phyloP scores from a whole-genome alignment of 2,888 invertebrate species.

The Diloba caeruleocephala region DNA sequence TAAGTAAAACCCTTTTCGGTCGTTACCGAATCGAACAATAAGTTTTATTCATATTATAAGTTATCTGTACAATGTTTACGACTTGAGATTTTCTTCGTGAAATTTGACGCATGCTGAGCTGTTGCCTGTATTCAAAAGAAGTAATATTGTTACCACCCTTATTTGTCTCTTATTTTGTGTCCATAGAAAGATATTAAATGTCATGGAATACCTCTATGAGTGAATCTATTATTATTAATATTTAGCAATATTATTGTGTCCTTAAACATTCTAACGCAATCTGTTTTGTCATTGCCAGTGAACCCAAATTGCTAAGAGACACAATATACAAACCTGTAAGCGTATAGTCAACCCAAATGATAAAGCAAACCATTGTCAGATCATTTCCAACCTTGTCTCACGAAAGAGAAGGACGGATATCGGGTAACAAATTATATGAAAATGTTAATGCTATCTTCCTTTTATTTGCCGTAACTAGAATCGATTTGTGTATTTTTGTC shows the following conservation, averaged over 20 bases:
- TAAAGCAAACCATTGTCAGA: background rate
- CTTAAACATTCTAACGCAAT: background rate
- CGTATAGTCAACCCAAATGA: background rate
- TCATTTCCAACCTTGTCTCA: background rate
- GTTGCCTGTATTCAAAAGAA: too few species aligned
- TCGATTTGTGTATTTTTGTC: slow-evolving; percentile 3
- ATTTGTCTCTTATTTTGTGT: too few species aligned
- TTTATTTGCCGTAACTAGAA: slow-evolving; percentile 1
- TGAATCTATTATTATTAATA: background rate
- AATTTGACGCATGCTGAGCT: too few species aligned
- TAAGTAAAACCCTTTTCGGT: too few species aligned
- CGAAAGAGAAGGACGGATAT: background rate
- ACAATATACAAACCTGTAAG: background rate
- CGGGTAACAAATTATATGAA: background rate
- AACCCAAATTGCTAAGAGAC: slow-evolving; percentile 2
- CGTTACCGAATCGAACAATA: too few species aligned
- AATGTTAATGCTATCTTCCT: background rate
- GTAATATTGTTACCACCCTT: too few species aligned
- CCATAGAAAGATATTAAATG: background rate
- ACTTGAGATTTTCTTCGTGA: too few species aligned
- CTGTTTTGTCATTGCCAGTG: background rate
- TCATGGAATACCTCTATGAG: background rate
- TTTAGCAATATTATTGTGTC: background rate
- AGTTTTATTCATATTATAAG: too few species aligned
- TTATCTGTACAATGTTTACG: too few species aligned